A percentile compares a stretch with the other conserved stretches of the same genome.
Evolutionary conservation across 2,113 vertebrate species (phyloP).

Genomic region (Leptosomus discolor): DNA sequence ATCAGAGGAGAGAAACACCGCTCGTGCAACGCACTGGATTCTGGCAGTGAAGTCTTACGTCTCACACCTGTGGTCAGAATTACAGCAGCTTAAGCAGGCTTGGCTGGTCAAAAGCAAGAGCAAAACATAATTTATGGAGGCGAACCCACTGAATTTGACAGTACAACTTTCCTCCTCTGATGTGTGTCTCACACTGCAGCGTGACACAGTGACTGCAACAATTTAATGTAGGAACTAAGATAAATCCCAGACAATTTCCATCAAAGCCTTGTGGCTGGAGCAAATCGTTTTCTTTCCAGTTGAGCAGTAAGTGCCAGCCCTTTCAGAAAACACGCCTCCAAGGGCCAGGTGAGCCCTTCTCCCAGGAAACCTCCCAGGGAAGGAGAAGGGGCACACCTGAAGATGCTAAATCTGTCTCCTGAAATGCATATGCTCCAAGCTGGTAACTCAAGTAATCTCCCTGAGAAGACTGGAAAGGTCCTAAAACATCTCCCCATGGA

Average conservation of each 20-base stretch:
- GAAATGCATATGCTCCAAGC: neutral
- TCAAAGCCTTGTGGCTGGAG: neutral
- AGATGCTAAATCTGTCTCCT: neutral
- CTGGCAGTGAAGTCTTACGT: neutral
- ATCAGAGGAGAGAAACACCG: neutral
- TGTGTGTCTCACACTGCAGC: neutral
- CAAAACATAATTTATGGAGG: neutral
- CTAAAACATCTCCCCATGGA: neutral
- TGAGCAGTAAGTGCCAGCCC: neutral
- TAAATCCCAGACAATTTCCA: neutral
- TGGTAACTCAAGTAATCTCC: neutral
- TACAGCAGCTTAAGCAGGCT: neutral
- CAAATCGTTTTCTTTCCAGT: neutral
- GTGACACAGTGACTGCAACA: neutral
- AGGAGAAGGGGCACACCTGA: neutral
- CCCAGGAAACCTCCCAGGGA: neutral
- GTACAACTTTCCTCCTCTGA: neutral
- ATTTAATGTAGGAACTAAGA: neutral
- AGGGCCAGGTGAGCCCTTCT: neutral
- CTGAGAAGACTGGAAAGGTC: neutral
- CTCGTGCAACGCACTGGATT: rapidly evolving
- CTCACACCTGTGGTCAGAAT: neutral
- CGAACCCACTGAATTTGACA: neutral
- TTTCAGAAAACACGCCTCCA: neutral
- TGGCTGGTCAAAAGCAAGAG: neutral